Percentiles rank a stretch among this genome's conserved stretches.
phyloP scores from a whole-genome alignment of 1,140 invertebrate genomes.

The Pachyrhynchus sulphureomaculatus region DNA sequence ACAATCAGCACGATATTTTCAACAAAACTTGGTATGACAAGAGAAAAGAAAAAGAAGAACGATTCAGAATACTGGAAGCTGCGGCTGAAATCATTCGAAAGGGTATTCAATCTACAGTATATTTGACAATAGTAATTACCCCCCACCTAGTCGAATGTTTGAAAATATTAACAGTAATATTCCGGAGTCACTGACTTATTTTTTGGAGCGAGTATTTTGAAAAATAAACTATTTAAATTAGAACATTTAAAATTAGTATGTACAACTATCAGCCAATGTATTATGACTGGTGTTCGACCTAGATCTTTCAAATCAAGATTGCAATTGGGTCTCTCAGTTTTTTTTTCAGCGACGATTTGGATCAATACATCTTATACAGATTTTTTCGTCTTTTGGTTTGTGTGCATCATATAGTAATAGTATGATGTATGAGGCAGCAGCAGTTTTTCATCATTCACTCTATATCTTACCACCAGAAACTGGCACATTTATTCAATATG shows the following conservation, averaged over 20 bases:
- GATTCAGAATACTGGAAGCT: slow-evolving; percentile 31
- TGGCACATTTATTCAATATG: slow-evolving; percentile 44
- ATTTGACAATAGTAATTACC: slow-evolving; percentile 43
- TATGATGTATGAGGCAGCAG: slow-evolving; percentile 45
- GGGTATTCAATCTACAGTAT: slow-evolving; percentile 31
- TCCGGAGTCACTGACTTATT: slow-evolving; percentile 41
- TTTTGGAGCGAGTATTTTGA: slow-evolving; percentile 28
- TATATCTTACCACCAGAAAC: slow-evolving; percentile 44
- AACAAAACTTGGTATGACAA: slow-evolving; percentile 19
- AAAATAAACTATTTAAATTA: slow-evolving; percentile 40
- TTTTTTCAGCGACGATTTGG: slow-evolving; percentile 48
- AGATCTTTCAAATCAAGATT: slow-evolving; percentile 39
- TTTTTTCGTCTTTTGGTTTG: slow-evolving; percentile 41
- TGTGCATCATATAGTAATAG: slow-evolving; percentile 48
- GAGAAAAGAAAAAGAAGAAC: slow-evolving; percentile 38
- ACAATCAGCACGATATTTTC: slow-evolving; percentile 29
- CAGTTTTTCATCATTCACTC: slow-evolving; percentile 47
- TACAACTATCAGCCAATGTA: slow-evolving; percentile 30
- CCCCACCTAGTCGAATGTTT: slow-evolving; percentile 42
- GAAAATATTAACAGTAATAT: slow-evolving; percentile 43
- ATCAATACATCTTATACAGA: slow-evolving; percentile 42
- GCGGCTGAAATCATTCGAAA: slow-evolving; percentile 22
- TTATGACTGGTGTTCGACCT: not conserved
- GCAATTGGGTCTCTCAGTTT: slow-evolving; percentile 42
- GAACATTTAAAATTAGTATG: slow-evolving; percentile 47